Base-by-base conservation (phyloP, 2,113 vertebrate genomes). In the Thinocorus orbignyianus region DNA sequence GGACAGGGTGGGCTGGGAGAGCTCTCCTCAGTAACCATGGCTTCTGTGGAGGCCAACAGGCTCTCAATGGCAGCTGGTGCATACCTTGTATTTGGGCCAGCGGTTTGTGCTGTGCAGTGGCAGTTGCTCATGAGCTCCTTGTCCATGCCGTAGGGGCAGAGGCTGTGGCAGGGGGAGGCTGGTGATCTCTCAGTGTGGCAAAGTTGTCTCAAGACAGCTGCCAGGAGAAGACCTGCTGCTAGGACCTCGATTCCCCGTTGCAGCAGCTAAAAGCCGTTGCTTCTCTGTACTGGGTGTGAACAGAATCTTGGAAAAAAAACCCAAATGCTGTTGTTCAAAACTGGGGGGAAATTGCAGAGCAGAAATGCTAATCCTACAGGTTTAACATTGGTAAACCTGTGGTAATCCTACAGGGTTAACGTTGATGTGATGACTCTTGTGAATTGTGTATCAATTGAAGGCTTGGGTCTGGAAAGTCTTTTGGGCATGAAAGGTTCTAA, bases 61-160 rank as follows among this genome's bases (percentile, higher is more conserved):
- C 16, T 68, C 20, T 42, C 2, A 0, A 5, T 11, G 13, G 72
- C n/a, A 61, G 64, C 37, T 2, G 2, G 20, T 7, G 12, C 0
- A 1, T 11, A 2, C 25, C 8, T 69, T 1, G 3, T 7, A 1
- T 33, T 3, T 13, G 19, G 10, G 70, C 28, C 17, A 13, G 13
- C 2, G 1, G 8, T 6, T 81, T 1, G 3, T 0, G 4, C 68
- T 52, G 28, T 18, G 62, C 3, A 2, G 51, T 22, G 14, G 58
- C 37, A 7, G 0, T 26, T 30, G 8, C 13, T 26, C 1, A 1
- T 3, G 13, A 11, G 11, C 9, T 3, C 37, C 10, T 33, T 12
- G 22, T 25, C 42, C 7, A 20, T 15, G 20, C 20, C 11, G 7
- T 9, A 15, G 0, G 3, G 23, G 30, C 9, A 19, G 44, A n/a